These are phyloP conservation scores for Ennomos erosarius DNA, from an alignment of 2,888 invertebrate genomes.

Conservation along the genomic window DNA sequence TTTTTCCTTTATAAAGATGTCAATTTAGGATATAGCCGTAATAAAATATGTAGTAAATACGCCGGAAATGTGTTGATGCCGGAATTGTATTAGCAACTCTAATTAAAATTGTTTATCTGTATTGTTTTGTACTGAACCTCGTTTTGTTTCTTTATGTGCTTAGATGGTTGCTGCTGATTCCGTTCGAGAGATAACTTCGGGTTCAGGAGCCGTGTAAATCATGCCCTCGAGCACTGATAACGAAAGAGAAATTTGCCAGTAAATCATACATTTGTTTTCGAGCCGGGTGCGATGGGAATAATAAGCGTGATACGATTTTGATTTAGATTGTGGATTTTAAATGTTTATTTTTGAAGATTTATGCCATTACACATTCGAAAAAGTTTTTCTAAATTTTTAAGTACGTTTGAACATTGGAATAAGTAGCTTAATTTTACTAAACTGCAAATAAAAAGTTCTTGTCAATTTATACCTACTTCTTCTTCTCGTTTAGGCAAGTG, in stretches of 20 bases:
- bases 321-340: constrained; percentile 39
- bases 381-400: too few relatives aligned
- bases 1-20: too few relatives aligned
- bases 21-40: too few relatives aligned
- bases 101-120: constrained; percentile 10
- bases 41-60: too few relatives aligned
- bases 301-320: constrained; percentile 53
- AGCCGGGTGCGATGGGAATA: constrained; percentile 59
- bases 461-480: too few relatives aligned
- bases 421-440: too few relatives aligned
- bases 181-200: constrained; percentile 36
- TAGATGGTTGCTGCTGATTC: constrained; percentile 41
- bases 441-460: too few relatives aligned
- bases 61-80: not conserved
- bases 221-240: constrained; percentile 72
- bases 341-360: constrained; percentile 4
- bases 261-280: constrained; percentile 80
- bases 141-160: constrained; percentile 41
- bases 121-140: constrained; percentile 30
- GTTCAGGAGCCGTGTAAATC: constrained; percentile 72
- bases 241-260: constrained; percentile 67
- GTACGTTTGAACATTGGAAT: too few relatives aligned
- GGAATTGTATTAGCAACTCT: not conserved
- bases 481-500: too few relatives aligned
- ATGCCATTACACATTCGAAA: too few relatives aligned